These are phyloP conservation scores for Callosobruchus maculatus DNA, from an alignment of 2,888 invertebrate genomes.

Conservation along the genomic window DNA sequence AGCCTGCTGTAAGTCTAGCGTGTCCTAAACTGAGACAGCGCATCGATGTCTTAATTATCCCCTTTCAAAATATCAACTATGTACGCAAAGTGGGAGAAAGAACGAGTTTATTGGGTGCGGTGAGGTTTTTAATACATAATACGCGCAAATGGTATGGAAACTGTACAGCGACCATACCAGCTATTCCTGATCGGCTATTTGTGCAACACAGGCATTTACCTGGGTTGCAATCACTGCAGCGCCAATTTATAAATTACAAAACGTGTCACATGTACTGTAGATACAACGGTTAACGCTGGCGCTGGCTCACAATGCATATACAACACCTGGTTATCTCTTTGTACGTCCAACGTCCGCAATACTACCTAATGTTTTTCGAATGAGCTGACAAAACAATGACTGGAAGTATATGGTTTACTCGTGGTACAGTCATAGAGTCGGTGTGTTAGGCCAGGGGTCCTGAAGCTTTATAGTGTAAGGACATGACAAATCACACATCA, in stretches of 20 bases:
- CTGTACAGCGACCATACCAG: conserved; percentile 3
- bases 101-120: conserved; percentile 16
- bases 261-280: not conserved
- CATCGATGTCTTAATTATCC: no score
- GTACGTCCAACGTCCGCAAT: not conserved
- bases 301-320: not conserved
- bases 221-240: not conserved
- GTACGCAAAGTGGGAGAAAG: no score
- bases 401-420: no score
- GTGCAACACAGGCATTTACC: not conserved
- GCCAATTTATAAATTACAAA: not conserved
- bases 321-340: not conserved
- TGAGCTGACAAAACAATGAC: not conserved
- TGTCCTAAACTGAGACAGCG: no score
- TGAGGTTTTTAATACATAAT: conserved; percentile 18
- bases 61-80: no score
- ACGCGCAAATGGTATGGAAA: conserved; percentile 17
- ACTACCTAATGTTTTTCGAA: not conserved
- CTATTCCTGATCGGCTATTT: not conserved
- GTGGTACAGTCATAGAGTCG: no score
- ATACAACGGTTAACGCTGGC: not conserved
- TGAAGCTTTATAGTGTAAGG: no score
- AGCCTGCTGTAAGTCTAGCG: no score
- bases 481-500: no score
- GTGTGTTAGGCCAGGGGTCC: no score